A percentile compares a stretch with the other conserved stretches of the same genome.
phyloP scores from a whole-genome alignment of 2,797 vertebrate genomes.

The Ambastaia sidthimunki region DNA sequence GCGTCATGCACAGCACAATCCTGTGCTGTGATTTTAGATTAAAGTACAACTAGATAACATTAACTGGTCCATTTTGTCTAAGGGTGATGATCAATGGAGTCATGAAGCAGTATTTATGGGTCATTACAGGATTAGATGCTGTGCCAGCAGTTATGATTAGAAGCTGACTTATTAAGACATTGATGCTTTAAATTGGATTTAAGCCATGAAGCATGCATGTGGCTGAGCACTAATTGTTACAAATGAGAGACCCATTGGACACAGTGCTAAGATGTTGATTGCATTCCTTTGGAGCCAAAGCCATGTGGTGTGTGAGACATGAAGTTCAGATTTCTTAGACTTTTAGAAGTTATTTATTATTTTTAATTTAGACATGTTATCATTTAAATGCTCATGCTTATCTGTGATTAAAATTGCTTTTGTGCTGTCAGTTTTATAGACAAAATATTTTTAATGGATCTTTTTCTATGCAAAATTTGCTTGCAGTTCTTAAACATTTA shows the following conservation, averaged over 20 bases:
- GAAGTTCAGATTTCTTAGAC: neutral
- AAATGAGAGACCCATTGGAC: conserved; percentile 17
- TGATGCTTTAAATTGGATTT: conserved; percentile 53
- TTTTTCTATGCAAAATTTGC: neutral
- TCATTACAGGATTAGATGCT: conserved; percentile 75
- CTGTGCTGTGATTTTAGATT: conserved; percentile 76
- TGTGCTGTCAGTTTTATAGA: neutral
- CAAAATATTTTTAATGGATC: no score
- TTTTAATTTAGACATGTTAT: neutral
- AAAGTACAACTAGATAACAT: conserved; percentile 73
- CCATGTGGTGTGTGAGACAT: neutral
- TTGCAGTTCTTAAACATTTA: neutral
- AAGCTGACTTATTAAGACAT: conserved; percentile 57
- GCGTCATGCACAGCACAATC: neutral
- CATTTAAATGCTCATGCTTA: conserved; percentile 5
- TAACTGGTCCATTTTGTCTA: conserved; percentile 78
- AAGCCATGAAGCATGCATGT: conserved; percentile 46
- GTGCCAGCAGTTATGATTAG: conserved; percentile 68
- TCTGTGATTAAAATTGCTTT: conserved; percentile 1
- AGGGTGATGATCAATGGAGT: conserved; percentile 81
- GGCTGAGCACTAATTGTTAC: conserved; percentile 45
- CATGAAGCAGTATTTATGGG: conserved; percentile 77
- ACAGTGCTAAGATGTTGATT: conserved; percentile 22
- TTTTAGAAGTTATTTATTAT: neutral
- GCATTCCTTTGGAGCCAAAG: neutral